Conservation (phyloP, 2,797 vertebrate genomes). For the Oreochromis grahami region DNA sequence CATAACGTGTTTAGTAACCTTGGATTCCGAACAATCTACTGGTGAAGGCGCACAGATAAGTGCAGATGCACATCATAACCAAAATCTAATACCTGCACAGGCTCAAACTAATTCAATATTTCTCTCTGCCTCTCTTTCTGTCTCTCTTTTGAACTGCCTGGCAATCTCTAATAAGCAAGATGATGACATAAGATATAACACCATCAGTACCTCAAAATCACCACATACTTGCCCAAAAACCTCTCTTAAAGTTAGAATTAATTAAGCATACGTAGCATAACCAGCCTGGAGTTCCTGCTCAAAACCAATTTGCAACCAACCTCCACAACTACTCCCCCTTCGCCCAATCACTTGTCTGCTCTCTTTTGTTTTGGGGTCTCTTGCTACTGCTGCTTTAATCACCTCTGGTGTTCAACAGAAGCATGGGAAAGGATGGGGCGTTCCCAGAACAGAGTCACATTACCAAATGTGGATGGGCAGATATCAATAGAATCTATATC, state of each 20-base stretch:
- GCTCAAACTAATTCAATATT: neutral
- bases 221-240: neutral
- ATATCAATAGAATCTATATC: neutral
- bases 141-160: neutral
- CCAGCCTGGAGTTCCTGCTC: neutral
- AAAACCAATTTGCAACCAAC: neutral
- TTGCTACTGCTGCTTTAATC: neutral
- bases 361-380: neutral
- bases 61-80: neutral
- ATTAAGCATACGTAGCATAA: neutral
- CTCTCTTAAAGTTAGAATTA: neutral
- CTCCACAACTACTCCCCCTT: neutral
- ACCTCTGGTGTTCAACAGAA: neutral
- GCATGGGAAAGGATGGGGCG: neutral
- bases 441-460: neutral
- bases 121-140: neutral
- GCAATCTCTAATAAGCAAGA: neutral
- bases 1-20: slow-evolving; percentile 6
- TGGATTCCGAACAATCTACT: neutral
- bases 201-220: neutral
- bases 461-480: neutral
- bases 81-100: neutral
- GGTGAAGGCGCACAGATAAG: neutral
- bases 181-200: neutral
- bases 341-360: rapidly evolving